phyloP scores from a whole-genome alignment of 2,113 vertebrate genomes.

The Perccottus glenii region DNA sequence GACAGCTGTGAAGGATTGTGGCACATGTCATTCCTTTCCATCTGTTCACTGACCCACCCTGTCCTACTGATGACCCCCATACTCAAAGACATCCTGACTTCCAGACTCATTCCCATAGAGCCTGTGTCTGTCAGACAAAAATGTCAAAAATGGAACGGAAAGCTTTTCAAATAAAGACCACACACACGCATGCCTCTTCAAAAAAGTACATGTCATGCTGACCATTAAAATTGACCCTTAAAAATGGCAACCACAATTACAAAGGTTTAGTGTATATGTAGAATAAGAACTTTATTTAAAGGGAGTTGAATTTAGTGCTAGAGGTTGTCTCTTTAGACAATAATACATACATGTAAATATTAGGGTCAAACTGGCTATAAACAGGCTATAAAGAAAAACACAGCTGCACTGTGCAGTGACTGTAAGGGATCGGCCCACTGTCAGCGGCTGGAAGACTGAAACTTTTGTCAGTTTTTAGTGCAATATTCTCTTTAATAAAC shows the following conservation, averaged over 20 bases:
- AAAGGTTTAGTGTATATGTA: constrained; percentile 34
- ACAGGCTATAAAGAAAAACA: too few species aligned
- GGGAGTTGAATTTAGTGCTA: too few species aligned
- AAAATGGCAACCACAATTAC: constrained; percentile 64
- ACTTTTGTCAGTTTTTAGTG: too few species aligned
- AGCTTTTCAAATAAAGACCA: constrained; percentile 40
- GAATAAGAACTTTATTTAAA: too few species aligned
- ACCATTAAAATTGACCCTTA: constrained; percentile 50
- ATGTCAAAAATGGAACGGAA: constrained; percentile 39
- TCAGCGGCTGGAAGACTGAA: too few species aligned
- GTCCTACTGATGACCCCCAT: constrained; percentile 56
- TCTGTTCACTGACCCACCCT: constrained; percentile 54
- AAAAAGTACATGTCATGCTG: constrained; percentile 41
- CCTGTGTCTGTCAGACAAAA: constrained; percentile 43
- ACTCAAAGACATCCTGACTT: constrained; percentile 54
- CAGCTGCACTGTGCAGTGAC: too few species aligned
- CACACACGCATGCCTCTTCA: constrained; percentile 30
- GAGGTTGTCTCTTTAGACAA: too few species aligned
- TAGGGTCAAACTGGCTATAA: too few species aligned
- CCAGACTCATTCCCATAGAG: constrained; percentile 45
- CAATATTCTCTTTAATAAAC: too few species aligned
- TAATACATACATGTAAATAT: too few species aligned
- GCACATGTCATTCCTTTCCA: constrained; percentile 64
- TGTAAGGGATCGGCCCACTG: too few species aligned
- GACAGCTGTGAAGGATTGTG: constrained; percentile 67